Evolutionary conservation across 2,113 vertebrate genomes (phyloP).

Genomic region (Trichomycterus rosablanca): DNA sequence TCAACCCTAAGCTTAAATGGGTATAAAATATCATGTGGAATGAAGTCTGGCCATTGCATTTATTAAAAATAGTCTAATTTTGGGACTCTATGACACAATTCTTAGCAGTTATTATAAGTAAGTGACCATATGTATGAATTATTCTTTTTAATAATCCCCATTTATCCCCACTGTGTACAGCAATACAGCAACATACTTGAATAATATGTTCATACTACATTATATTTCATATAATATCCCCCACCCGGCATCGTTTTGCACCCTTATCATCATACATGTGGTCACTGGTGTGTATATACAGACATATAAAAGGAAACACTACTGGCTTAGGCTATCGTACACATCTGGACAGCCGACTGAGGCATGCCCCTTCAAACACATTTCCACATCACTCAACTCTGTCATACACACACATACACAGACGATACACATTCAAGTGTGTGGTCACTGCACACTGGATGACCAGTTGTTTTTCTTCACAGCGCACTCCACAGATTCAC

Average conservation of each 20-base stretch:
- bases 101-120: too few relatives aligned
- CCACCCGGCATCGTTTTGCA: too few relatives aligned
- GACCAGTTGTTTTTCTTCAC: neutral
- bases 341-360: neutral
- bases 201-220: too few relatives aligned
- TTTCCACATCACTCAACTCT: neutral
- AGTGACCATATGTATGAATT: neutral
- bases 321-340: too few relatives aligned
- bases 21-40: conserved; percentile 18
- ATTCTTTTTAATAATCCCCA: neutral
- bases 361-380: conserved; percentile 28
- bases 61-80: conserved; percentile 1
- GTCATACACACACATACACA: too few relatives aligned
- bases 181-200: too few relatives aligned
- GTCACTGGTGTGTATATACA: too few relatives aligned
- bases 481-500: conserved; percentile 20
- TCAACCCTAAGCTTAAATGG: conserved; percentile 30
- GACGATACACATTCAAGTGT: conserved; percentile 1
- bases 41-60: conserved; percentile 48
- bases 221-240: too few relatives aligned
- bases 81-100: too few relatives aligned
- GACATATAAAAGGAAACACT: too few relatives aligned
- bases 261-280: too few relatives aligned
- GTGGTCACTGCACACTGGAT: neutral
- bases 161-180: too few relatives aligned